Evolutionary conservation across 2,888 invertebrate genomes (phyloP).

Genomic region (Eupithecia centaureata): DNA sequence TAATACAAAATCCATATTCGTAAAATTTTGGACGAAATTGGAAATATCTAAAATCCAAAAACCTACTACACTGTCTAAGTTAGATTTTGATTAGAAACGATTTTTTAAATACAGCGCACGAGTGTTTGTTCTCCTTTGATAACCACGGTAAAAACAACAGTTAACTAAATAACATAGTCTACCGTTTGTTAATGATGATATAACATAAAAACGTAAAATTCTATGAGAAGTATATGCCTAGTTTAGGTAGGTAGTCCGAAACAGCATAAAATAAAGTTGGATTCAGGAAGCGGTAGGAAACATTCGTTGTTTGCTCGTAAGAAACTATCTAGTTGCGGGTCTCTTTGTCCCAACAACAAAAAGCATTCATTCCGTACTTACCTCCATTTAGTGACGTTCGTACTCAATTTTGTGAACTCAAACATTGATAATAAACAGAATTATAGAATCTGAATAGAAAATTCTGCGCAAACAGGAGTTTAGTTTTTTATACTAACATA

Average conservation of each 20-base stretch:
- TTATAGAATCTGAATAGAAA: too few relatives aligned
- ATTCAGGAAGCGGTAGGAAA: slow-evolving; percentile 48
- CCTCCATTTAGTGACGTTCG: slow-evolving; percentile 31
- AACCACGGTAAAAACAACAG: too few relatives aligned
- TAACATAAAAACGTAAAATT: not conserved
- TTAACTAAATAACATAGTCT: not conserved
- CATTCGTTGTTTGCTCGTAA: slow-evolving; percentile 55
- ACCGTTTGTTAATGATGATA: not conserved
- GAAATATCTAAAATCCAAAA: not conserved
- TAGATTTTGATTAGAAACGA: not conserved
- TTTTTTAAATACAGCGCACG: not conserved
- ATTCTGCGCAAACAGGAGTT: too few relatives aligned
- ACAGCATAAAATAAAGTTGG: slow-evolving; percentile 46
- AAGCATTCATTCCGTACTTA: slow-evolving; percentile 44
- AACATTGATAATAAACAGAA: too few relatives aligned
- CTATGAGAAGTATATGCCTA: not conserved
- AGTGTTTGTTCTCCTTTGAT: not conserved
- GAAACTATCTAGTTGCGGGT: slow-evolving; percentile 60
- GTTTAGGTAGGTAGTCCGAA: not conserved
- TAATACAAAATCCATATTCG: not conserved
- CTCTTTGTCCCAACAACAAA: slow-evolving; percentile 67
- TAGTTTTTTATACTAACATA: too few relatives aligned
- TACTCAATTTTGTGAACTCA: not conserved
- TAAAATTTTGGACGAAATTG: not conserved
- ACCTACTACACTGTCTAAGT: not conserved